Conservation (phyloP, 2,888 invertebrate genomes). For the Acrocyrtus sp. region DNA sequence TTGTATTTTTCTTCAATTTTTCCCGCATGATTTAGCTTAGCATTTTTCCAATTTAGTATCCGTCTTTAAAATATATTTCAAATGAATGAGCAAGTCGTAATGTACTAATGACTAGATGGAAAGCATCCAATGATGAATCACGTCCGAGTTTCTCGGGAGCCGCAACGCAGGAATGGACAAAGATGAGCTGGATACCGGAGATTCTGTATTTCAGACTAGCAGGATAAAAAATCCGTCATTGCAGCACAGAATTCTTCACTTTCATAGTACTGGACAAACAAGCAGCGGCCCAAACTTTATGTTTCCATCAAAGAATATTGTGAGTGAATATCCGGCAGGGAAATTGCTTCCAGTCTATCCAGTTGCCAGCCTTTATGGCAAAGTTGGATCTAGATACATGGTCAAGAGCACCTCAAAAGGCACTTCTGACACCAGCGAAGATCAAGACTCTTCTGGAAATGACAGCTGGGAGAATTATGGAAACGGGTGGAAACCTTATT, state of each 20-base stretch:
- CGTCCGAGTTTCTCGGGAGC: constrained; percentile 56
- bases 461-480: constrained; percentile 41
- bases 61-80: too few species aligned
- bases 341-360: constrained; percentile 28
- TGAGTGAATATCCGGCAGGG: constrained; percentile 8
- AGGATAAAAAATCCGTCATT: constrained; percentile 53
- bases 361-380: constrained; percentile 37
- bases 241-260: constrained; percentile 54
- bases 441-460: constrained; percentile 1
- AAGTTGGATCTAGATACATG: constrained; percentile 18
- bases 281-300: constrained; percentile 13
- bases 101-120: too few species aligned
- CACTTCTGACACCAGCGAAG: not conserved
- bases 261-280: constrained; percentile 44
- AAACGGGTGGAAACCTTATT: constrained; percentile 23
- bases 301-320: constrained; percentile 14
- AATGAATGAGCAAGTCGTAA: too few species aligned
- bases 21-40: not conserved
- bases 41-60: not conserved
- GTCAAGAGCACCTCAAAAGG: constrained; percentile 15
- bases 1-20: not conserved
- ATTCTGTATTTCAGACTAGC: constrained; percentile 4
- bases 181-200: not conserved
- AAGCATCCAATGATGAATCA: constrained; percentile 51
- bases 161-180: constrained; percentile 13